A percentile compares a stretch with the other conserved stretches of the same genome.
phyloP scores from a whole-genome alignment of 2,888 invertebrate species.

The Cheilosia vulpina region DNA sequence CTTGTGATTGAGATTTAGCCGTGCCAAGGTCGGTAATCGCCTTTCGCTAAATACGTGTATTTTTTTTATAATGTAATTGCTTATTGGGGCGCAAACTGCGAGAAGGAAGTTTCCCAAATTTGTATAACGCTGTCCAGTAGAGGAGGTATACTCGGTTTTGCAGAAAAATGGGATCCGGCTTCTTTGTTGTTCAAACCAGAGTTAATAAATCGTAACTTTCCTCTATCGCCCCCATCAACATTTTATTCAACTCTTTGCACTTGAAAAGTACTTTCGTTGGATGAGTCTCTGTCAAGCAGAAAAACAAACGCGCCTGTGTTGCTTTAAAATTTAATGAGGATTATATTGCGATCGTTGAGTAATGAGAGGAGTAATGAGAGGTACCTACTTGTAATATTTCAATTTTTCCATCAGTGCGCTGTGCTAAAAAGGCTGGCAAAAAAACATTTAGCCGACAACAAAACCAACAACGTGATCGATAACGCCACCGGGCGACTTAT shows the following conservation, averaged over 20 bases:
- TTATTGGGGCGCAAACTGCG: slow-evolving; percentile 18
- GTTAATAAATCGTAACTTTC: slow-evolving; percentile 36
- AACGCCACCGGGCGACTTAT: slow-evolving; percentile 13
- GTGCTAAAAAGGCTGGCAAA: slow-evolving; percentile 20
- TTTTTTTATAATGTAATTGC: slow-evolving; percentile 7
- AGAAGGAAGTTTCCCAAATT: slow-evolving; percentile 46
- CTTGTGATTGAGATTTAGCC: slow-evolving; percentile 49
- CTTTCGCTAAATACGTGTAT: slow-evolving; percentile 33
- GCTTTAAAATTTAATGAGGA: neutral
- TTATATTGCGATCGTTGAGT: neutral
- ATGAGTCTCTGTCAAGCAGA: neutral
- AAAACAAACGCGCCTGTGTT: neutral
- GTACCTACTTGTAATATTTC: slow-evolving; percentile 30
- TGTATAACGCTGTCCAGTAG: slow-evolving; percentile 5
- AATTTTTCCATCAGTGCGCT: slow-evolving; percentile 30
- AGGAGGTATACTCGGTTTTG: neutral
- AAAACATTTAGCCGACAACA: slow-evolving; percentile 19
- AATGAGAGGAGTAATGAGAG: slow-evolving; percentile 39
- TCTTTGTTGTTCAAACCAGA: slow-evolving; percentile 2
- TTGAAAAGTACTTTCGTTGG: too few species aligned
- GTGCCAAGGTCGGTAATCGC: slow-evolving; percentile 51
- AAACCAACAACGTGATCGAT: slow-evolving; percentile 28
- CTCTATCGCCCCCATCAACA: slow-evolving; percentile 17
- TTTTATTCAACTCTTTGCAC: slow-evolving; percentile 10
- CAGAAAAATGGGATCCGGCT: slow-evolving; percentile 52